Conservation (phyloP, 2,797 vertebrate species). For the Rhinoraja longicauda region DNA sequence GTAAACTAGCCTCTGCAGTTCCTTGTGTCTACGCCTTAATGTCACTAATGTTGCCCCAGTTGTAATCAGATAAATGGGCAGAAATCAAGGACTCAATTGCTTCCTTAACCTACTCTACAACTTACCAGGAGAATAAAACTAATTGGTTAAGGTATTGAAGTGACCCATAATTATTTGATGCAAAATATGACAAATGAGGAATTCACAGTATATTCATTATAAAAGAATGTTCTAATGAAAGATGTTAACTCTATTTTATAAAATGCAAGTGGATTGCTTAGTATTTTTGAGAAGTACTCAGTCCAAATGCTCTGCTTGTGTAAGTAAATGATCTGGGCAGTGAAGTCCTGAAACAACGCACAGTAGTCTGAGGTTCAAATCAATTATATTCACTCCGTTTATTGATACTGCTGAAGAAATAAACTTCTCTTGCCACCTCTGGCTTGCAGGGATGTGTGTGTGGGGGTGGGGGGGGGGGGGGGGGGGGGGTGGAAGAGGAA, state of each 20-base stretch:
- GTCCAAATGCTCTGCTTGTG: background rate
- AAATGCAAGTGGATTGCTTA: background rate
- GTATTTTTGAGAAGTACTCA: background rate
- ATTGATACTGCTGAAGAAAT: background rate
- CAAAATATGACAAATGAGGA: background rate
- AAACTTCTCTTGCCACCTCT: background rate
- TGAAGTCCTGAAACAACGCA: background rate
- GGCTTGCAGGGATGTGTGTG: background rate
- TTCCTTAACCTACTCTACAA: background rate
- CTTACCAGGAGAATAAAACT: background rate
- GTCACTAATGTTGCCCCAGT: background rate
- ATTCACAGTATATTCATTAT: background rate
- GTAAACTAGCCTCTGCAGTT: too few relatives aligned
- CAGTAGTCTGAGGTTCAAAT: background rate
- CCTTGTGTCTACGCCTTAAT: background rate
- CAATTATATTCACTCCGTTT: background rate
- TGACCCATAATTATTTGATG: background rate
- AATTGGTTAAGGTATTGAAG: background rate
- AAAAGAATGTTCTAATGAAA: background rate
- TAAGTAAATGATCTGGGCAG: background rate
- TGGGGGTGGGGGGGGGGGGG: too few relatives aligned
- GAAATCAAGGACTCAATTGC: background rate
- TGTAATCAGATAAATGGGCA: background rate
- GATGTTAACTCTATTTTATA: background rate
- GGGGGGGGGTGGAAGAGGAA: background rate